These are phyloP conservation scores for Tetramorium simillimum DNA, from an alignment of 1,140 invertebrate genomes.

Conservation along the genomic window DNA sequence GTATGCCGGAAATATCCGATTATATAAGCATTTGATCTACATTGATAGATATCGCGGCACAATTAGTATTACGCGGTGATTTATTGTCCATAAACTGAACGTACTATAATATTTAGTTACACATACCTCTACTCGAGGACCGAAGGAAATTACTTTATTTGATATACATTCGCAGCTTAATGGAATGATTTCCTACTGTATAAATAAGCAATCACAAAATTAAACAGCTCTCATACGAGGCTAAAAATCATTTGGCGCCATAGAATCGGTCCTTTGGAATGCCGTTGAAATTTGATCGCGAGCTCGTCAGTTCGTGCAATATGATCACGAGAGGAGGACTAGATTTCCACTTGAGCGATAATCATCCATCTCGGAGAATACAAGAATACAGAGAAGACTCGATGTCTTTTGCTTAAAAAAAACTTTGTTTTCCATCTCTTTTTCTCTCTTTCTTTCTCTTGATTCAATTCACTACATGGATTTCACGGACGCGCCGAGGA, in stretches of 20 bases:
- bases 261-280: slow-evolving; percentile 66
- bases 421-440: background rate
- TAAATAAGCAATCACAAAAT: slow-evolving; percentile 1
- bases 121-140: background rate
- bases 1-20: slow-evolving; percentile 26
- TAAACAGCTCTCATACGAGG: slow-evolving; percentile 48
- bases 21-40: slow-evolving; percentile 13
- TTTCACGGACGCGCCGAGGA: background rate
- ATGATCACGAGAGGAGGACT: slow-evolving; percentile 73
- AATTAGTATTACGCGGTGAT: slow-evolving; percentile 26
- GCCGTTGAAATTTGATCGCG: slow-evolving; percentile 79
- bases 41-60: slow-evolving; percentile 10
- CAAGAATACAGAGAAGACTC: too few relatives aligned
- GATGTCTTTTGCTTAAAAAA: slow-evolving; percentile 26
- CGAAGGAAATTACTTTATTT: slow-evolving; percentile 15
- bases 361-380: slow-evolving; percentile 67
- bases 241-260: slow-evolving; percentile 62
- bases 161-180: background rate
- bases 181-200: background rate
- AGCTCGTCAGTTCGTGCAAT: slow-evolving; percentile 74
- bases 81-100: slow-evolving; percentile 19
- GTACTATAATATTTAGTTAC: slow-evolving; percentile 24
- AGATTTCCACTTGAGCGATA: slow-evolving; percentile 79
- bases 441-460: background rate
- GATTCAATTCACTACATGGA: background rate